Percentiles rank a stretch among this genome's conserved stretches.
Evolutionary conservation across 2,888 invertebrate genomes (phyloP).

Genomic region (Lasioglossum leucozonium): DNA sequence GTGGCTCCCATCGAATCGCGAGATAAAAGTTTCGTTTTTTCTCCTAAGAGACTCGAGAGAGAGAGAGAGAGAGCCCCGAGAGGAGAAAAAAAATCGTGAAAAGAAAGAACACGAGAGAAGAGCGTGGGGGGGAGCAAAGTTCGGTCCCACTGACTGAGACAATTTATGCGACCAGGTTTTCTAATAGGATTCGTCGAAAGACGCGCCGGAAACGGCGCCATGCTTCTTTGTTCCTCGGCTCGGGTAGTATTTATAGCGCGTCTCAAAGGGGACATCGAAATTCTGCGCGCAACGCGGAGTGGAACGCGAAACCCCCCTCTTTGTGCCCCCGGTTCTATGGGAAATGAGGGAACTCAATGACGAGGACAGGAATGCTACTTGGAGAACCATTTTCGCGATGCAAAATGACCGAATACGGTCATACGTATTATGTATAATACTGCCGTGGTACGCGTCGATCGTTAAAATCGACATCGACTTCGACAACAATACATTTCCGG

Average conservation of each 20-base stretch:
- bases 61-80: too few relatives aligned
- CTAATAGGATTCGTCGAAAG: slow-evolving; percentile 48
- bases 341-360: slow-evolving; percentile 49
- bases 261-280: slow-evolving; percentile 54
- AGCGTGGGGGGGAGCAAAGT: slow-evolving; percentile 18
- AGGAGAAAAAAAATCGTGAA: neutral
- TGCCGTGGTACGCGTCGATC: neutral
- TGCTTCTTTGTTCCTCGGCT: slow-evolving; percentile 29
- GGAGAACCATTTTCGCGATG: neutral
- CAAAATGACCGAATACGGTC: too few relatives aligned
- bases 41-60: too few relatives aligned
- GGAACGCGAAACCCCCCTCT: slow-evolving; percentile 59
- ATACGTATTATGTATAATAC: too few relatives aligned
- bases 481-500: neutral
- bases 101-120: neutral
- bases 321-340: neutral
- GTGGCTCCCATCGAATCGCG: neutral
- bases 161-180: slow-evolving; percentile 51
- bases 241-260: slow-evolving; percentile 39
- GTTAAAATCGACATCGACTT: neutral
- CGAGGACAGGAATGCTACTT: slow-evolving; percentile 28
- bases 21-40: neutral
- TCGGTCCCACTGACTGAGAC: slow-evolving; percentile 45
- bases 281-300: slow-evolving; percentile 64
- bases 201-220: slow-evolving; percentile 34